Evolutionary conservation across 2,113 vertebrate genomes (phyloP).

Genomic region (Candoia aspera): DNA sequence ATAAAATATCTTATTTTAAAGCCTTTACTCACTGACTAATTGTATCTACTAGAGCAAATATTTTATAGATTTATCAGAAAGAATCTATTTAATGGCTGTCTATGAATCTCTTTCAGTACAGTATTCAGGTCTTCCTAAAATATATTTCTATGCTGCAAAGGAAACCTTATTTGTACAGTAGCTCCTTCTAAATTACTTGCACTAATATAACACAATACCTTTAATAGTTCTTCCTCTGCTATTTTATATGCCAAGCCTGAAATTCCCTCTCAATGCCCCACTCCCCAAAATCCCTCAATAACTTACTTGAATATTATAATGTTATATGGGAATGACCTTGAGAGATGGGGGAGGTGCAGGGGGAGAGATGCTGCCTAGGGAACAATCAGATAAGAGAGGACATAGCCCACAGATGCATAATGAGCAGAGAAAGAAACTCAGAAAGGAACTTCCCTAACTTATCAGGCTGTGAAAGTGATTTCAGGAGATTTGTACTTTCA

Average conservation of each 20-base stretch:
- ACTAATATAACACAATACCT: constrained; percentile 61
- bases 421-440: no score
- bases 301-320: constrained; percentile 22
- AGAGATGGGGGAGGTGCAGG: no score
- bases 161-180: constrained; percentile 65
- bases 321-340: no score
- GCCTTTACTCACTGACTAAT: constrained; percentile 56
- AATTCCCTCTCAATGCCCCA: not conserved
- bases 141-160: constrained; percentile 45
- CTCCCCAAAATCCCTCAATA: constrained; percentile 37
- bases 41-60: constrained; percentile 54
- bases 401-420: no score
- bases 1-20: constrained; percentile 47
- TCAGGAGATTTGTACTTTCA: no score
- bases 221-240: constrained; percentile 55
- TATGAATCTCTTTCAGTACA: constrained; percentile 58
- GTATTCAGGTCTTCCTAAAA: constrained; percentile 57
- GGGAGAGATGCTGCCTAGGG: no score
- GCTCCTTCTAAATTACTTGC: constrained; percentile 52
- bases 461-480: no score
- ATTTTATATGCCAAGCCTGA: constrained; percentile 45
- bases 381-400: no score
- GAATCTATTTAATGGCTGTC: constrained; percentile 57
- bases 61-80: constrained; percentile 56
- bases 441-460: no score